These are phyloP conservation scores for Laticauda laticaudata DNA, from an alignment of 2,113 vertebrate species.

Conservation along the genomic window DNA sequence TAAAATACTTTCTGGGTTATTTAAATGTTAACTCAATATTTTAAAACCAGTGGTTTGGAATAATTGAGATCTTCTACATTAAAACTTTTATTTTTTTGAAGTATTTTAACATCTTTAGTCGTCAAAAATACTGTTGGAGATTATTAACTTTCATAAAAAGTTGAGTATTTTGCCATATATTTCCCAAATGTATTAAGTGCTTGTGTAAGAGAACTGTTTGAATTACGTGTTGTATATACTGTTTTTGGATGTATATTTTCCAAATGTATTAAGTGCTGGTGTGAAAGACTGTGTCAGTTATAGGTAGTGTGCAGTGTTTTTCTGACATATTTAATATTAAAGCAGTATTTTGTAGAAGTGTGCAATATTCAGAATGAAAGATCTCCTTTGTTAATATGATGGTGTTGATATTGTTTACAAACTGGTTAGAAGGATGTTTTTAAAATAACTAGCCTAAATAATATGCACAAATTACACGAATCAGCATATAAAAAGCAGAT, in stretches of 20 bases:
- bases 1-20: neutral
- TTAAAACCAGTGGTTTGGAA: neutral
- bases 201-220: neutral
- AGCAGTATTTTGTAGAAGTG: neutral
- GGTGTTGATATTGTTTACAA: neutral
- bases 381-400: neutral
- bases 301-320: neutral
- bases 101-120: neutral
- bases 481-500: neutral
- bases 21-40: neutral
- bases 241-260: too few species aligned
- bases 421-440: neutral
- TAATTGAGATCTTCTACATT: neutral
- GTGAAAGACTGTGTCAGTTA: neutral
- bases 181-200: neutral
- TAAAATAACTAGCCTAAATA: neutral
- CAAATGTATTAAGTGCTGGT: neutral
- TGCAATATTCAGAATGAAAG: conserved; percentile 1
- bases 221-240: too few species aligned
- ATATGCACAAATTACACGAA: neutral
- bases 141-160: neutral
- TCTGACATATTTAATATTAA: neutral
- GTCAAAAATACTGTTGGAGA: neutral
- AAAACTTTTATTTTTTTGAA: neutral
- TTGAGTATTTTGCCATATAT: neutral